Evolutionary conservation across 2,797 vertebrate genomes (phyloP), one percentile per base, ranked within the genome.

Genomic region (Todus mexicanus): DNA sequence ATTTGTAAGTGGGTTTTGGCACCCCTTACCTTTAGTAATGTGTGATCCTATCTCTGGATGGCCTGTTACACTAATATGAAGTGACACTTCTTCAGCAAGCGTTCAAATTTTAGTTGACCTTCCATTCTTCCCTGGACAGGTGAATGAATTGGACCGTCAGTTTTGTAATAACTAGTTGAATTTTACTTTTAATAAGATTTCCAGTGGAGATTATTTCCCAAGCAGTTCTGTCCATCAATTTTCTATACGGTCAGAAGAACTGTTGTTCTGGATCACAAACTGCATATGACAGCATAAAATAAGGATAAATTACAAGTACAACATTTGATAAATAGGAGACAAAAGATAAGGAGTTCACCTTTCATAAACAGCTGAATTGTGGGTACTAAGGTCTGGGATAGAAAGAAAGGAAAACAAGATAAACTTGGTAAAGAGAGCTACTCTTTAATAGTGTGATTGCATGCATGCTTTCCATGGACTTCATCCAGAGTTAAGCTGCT

Each of bases 71-170:
- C 50, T 95, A 95, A 96, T 84, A 86, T 9, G 38, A 93, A 96
- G 68, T 51, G 93, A 89, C 73, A 64, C 18, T 83, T 90, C 79
- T 40, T 92, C 89, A 92, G 57, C 48, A 77, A 88, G 47, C 31
- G 89, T 85, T 94, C 82, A 93, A 75, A 61, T 92, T 94, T 91
- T 83, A 92, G 42, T 31, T 89, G 91, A 96, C 93, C 87, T 95
- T 92, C 78, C 79, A 84, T 84, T 95, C 76, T 80, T 64, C 22
- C 64, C 57, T 57, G 40, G 83, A 86, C 73, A 92, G 72, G 74
- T 87, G 71, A 92, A 95, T 92, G 76, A 92, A 94, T 84, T 4
- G 0, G 66, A 72, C 50, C 88, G 88, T 80, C 94, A 95, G 73
- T 89, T 91, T 71, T 75, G n/a, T 84, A 93, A 86, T 89, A 93